These are phyloP conservation scores for Meloidogyne chitwoodi DNA, from an alignment of 1,140 invertebrate species.

Conservation along the genomic window DNA sequence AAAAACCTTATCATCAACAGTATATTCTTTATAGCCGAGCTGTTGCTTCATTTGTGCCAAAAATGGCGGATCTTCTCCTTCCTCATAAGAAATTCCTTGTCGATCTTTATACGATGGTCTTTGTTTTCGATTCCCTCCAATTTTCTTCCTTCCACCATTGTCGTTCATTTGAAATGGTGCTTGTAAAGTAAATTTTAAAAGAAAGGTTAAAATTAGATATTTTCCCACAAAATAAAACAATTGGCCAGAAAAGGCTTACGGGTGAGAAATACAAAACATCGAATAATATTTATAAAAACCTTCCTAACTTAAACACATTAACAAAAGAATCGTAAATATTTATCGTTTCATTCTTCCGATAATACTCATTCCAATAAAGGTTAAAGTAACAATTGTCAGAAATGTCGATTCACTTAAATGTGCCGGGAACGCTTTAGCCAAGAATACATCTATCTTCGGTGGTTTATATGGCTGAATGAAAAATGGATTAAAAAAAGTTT, in stretches of 20 bases:
- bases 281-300: too few species aligned
- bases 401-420: not conserved
- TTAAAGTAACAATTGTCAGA: not conserved
- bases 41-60: conserved; percentile 43
- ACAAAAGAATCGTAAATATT: not conserved
- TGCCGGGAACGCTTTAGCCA: not conserved
- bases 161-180: not conserved
- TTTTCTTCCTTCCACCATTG: not conserved
- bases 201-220: too few species aligned
- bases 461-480: not conserved
- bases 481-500: too few species aligned
- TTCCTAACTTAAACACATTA: too few species aligned
- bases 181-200: too few species aligned
- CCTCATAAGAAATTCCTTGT: conserved; percentile 35
- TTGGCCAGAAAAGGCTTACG: too few species aligned
- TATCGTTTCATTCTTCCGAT: not conserved
- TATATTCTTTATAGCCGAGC: conserved; percentile 46
- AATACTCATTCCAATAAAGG: not conserved
- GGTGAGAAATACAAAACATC: too few species aligned
- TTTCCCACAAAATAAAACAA: too few species aligned
- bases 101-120: conserved; percentile 52
- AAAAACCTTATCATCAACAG: conserved; percentile 46
- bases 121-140: conserved; percentile 10
- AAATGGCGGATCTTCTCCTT: conserved; percentile 45
- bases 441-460: not conserved